These are phyloP conservation scores for Epizoanthus stellaris DNA, from an alignment of 92 coral and sea anemone species.

Conservation along the genomic window DNA sequence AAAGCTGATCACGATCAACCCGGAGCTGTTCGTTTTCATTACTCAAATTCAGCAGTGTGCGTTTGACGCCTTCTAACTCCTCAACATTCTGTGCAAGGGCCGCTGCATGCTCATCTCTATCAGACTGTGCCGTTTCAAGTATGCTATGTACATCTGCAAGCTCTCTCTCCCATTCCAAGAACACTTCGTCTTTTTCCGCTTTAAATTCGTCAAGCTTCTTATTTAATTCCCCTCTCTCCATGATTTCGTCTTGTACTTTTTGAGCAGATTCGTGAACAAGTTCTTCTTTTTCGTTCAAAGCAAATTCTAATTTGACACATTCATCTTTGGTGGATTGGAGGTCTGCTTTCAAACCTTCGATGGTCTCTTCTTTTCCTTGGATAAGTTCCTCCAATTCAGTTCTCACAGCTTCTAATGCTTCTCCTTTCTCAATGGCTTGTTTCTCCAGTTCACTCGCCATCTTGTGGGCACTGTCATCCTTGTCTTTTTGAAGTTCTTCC, in stretches of 20 bases:
- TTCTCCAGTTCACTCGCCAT: constrained; percentile 37
- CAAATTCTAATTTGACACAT: constrained; percentile 47
- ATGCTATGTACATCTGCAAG: constrained; percentile 1
- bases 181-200: constrained; percentile 52
- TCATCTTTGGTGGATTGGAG: constrained; percentile 63
- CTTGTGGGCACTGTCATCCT: constrained; percentile 18
- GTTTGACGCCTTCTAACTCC: not conserved
- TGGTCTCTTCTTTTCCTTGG: constrained; percentile 38
- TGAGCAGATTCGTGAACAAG: constrained; percentile 32
- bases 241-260: constrained; percentile 41
- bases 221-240: constrained; percentile 16
- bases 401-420: constrained; percentile 47
- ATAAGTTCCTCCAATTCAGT: constrained; percentile 55
- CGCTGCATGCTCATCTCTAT: not conserved
- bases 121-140: constrained; percentile 12
- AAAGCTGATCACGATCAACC: not conserved
- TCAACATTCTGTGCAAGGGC: not conserved
- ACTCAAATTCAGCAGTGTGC: not conserved
- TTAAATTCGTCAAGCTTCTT: constrained; percentile 44
- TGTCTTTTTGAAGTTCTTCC: constrained; percentile 39
- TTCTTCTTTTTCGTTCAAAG: constrained; percentile 60
- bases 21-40: constrained; percentile 3
- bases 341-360: constrained; percentile 41
- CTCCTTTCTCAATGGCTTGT: constrained; percentile 45
- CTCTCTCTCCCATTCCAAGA: constrained; percentile 39